Evolutionary conservation across 2,797 vertebrate genomes (phyloP).

Genomic region (Pitangus sulphuratus): DNA sequence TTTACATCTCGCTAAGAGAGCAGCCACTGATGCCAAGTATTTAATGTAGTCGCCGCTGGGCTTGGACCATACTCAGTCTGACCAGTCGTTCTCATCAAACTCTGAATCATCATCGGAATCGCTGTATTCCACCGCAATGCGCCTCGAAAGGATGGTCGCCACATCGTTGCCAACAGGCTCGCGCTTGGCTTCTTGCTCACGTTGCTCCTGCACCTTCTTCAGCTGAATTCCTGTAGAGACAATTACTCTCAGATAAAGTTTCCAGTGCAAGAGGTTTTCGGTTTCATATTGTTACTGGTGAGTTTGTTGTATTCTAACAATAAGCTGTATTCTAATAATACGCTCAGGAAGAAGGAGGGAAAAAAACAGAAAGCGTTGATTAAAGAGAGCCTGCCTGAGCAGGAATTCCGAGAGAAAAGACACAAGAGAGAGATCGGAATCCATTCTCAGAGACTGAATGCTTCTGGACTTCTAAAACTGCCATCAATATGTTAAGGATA

Average conservation of each 20-base stretch:
- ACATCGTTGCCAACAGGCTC: slow-evolving; percentile 95
- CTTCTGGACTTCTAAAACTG: neutral
- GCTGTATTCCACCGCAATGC: slow-evolving; percentile 97
- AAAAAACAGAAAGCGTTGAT: neutral
- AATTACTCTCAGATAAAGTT: neutral
- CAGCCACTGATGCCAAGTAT: neutral
- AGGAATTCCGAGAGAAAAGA: neutral
- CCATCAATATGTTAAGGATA: neutral
- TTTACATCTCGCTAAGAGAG: neutral
- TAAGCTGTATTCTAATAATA: neutral
- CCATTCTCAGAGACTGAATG: neutral
- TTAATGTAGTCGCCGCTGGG: neutral
- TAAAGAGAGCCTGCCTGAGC: neutral
- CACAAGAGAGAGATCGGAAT: neutral
- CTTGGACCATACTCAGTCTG: slow-evolving; percentile 81
- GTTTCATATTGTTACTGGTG: neutral
- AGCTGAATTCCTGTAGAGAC: slow-evolving; percentile 88
- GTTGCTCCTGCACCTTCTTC: slow-evolving; percentile 97
- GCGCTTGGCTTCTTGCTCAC: slow-evolving; percentile 94
- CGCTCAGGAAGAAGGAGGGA: neutral
- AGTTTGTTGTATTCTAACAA: neutral
- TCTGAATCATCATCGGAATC: slow-evolving; percentile 97
- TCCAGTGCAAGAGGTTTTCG: neutral
- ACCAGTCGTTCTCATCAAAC: slow-evolving; percentile 97
- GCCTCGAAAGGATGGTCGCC: slow-evolving; percentile 93